Conservation (phyloP, 2,797 vertebrate genomes). For the Cichlasoma orientale region DNA sequence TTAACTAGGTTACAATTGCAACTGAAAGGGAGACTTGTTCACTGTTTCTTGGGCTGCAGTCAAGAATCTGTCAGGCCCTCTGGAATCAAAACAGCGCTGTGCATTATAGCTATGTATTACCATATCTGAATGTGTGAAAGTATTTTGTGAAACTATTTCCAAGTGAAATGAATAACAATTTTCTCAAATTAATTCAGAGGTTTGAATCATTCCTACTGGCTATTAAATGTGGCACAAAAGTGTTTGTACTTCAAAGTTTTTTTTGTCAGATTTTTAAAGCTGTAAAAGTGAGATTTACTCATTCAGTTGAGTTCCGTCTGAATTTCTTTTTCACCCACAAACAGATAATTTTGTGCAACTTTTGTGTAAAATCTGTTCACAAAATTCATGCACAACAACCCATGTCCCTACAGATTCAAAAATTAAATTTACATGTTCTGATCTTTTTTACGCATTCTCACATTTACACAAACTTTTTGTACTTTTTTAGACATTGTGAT, state of each 20-base stretch:
- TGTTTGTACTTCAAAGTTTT: background rate
- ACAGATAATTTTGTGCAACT: background rate
- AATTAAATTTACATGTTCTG: background rate
- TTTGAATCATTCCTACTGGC: background rate
- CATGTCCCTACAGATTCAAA: background rate
- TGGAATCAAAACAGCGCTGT: background rate
- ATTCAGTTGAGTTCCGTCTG: background rate
- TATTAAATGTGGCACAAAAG: background rate
- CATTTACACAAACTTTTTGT: background rate
- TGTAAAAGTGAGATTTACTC: background rate
- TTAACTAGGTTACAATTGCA: conserved; percentile 71
- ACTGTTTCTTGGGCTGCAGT: conserved; percentile 27
- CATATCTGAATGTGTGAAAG: background rate
- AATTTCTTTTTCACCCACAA: background rate
- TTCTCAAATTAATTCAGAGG: background rate
- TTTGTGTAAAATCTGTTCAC: background rate
- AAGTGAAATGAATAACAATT: background rate
- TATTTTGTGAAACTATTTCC: background rate
- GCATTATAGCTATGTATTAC: background rate
- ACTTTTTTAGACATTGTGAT: background rate
- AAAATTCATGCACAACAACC: background rate
- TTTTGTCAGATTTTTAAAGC: background rate
- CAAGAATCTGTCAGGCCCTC: conserved; percentile 14
- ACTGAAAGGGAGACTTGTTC: conserved; percentile 44
- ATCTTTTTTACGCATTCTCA: background rate